A percentile compares a stretch with the other conserved stretches of the same genome.
phyloP scores from a whole-genome alignment of 2,797 vertebrate species.

The Australoheros facetus region DNA sequence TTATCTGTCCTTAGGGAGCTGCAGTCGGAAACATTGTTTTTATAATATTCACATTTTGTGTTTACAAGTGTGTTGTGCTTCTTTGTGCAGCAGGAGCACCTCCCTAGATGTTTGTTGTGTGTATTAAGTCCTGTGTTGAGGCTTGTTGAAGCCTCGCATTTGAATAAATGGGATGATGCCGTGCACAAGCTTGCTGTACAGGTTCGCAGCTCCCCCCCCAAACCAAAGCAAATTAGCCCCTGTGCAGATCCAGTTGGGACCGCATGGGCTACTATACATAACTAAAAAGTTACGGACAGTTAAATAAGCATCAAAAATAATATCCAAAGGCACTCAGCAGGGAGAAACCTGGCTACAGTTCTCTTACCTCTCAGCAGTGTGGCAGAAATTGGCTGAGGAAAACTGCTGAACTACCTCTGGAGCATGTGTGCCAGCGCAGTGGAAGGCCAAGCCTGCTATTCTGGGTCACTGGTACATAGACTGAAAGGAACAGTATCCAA shows the following conservation, averaged over 20 bases:
- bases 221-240: slow-evolving; percentile 8
- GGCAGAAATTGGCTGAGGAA: slow-evolving; percentile 57
- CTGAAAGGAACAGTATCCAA: slow-evolving; percentile 34
- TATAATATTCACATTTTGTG: slow-evolving; percentile 60
- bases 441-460: slow-evolving; percentile 39
- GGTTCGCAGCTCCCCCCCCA: slow-evolving; percentile 26
- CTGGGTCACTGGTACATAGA: slow-evolving; percentile 50
- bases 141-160: slow-evolving; percentile 11
- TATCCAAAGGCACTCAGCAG: slow-evolving; percentile 47
- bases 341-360: slow-evolving; percentile 46
- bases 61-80: slow-evolving; percentile 67
- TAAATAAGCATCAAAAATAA: slow-evolving; percentile 58
- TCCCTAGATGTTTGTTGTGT: slow-evolving; percentile 17
- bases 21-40: slow-evolving; percentile 67
- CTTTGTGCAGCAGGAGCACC: slow-evolving; percentile 50
- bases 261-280: slow-evolving; percentile 24
- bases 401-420: slow-evolving; percentile 51
- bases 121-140: slow-evolving; percentile 1
- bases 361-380: slow-evolving; percentile 41
- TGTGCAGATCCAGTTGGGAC: slow-evolving; percentile 20
- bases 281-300: slow-evolving; percentile 48
- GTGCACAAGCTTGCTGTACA: neutral
- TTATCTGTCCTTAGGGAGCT: slow-evolving; percentile 49
- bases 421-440: slow-evolving; percentile 49
- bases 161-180: neutral